A percentile compares a stretch with the other conserved stretches of the same genome.
phyloP scores from a whole-genome alignment of 2,888 invertebrate genomes.

The Ernsta delagoae region DNA sequence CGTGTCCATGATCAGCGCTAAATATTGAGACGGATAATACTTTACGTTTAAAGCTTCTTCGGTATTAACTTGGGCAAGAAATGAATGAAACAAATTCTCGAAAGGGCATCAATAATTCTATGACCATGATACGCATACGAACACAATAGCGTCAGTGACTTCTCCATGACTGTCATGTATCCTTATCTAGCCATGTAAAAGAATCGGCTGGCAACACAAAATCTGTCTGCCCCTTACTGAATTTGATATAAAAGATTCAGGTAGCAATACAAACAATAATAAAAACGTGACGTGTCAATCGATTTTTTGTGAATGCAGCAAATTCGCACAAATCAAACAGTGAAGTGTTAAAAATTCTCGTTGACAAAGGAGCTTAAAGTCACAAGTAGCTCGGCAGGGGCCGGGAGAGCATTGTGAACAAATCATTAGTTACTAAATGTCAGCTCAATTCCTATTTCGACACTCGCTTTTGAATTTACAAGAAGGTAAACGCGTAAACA shows the following conservation, averaged over 20 bases:
- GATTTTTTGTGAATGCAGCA: constrained; percentile 61
- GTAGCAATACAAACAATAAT: constrained; percentile 81
- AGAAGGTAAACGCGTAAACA: constrained; percentile 77
- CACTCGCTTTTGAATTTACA: constrained; percentile 65
- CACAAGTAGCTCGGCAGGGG: constrained; percentile 63
- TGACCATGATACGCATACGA: constrained; percentile 61
- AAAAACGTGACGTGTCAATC: constrained; percentile 82
- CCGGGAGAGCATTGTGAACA: constrained; percentile 64
- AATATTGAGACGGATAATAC: too few species aligned
- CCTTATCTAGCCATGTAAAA: constrained; percentile 29
- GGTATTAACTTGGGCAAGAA: too few species aligned
- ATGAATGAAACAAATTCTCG: too few species aligned
- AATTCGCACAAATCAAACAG: constrained; percentile 82
- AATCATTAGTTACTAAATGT: constrained; percentile 80
- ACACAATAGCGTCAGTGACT: constrained; percentile 48
- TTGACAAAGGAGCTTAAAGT: constrained; percentile 70
- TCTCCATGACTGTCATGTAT: constrained; percentile 40
- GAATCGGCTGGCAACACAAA: constrained; percentile 36
- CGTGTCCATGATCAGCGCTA: too few species aligned
- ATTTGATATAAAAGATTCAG: constrained; percentile 67
- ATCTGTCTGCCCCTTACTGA: constrained; percentile 62
- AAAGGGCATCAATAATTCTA: constrained; percentile 63
- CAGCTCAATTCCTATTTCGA: constrained; percentile 63
- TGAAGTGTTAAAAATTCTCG: constrained; percentile 80
- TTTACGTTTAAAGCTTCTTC: too few species aligned